Evolutionary conservation across 2,888 invertebrate genomes (phyloP), one percentile per base, ranked within the genome.

Genomic region (Mythimna vitellina): DNA sequence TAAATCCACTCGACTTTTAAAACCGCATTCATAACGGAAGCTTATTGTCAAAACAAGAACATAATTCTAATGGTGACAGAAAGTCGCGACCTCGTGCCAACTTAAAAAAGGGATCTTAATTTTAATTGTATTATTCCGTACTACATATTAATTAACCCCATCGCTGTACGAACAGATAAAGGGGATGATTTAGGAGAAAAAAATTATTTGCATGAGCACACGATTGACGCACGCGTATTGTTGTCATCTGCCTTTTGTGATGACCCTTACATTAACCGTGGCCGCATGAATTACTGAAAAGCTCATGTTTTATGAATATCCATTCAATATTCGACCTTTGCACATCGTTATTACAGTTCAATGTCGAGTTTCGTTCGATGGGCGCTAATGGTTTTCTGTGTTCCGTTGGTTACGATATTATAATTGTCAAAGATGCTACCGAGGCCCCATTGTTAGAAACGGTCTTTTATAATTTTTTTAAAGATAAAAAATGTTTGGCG

Each of bases 361-460:
- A 89, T 88, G 83, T 94, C 78, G 78, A 84, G 83, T 76, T 84
- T 84, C 80, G 80, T 58, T 22, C 60, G 58, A 71, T 53, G 53
- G 53, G 85, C 88, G 89, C 89, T 93, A 93, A 93, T 91, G 89
- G 80, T 90, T 83, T 91, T 91, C 76, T 70, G 78, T 80, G 82
- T 85, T 77, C 85, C 84, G 83, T 80, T 85, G 87, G 85, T 91
- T 86, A 87, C 89, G 93, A 95, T 94, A 96, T 95, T 96, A 96
- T 96, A 96, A 96, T 96, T 96, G 96, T 96, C 95, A 96, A 96
- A 96, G 96, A 96, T 96, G 96, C 96, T 96, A 96, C 96, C 93
- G 94, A 94, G 91, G 91, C 87, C 89, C 94, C 90, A 95, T 96
- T 96, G 96, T 96, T 93, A 91, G 89, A 82, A 90, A 90, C 92